These are phyloP conservation scores for Polypedilum vanderplanki DNA, from an alignment of 1,140 invertebrate genomes.

Conservation along the genomic window DNA sequence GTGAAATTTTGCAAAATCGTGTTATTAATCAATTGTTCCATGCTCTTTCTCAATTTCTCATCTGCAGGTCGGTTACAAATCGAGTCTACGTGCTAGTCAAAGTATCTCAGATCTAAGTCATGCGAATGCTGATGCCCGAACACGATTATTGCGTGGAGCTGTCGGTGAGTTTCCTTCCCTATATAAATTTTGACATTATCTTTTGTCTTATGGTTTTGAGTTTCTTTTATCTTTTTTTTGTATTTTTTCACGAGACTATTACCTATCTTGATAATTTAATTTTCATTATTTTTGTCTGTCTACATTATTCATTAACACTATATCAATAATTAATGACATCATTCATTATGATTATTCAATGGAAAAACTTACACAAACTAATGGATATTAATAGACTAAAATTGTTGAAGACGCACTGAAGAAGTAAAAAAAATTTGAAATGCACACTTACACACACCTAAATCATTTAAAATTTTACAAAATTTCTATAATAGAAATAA, in stretches of 20 bases:
- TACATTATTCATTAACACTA: conserved; percentile 5
- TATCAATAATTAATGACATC: conserved; percentile 19
- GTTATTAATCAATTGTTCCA: too few species aligned
- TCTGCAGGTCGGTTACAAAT: conserved; percentile 63
- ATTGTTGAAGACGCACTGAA: background rate
- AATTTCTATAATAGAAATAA: too few species aligned
- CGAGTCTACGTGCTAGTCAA: conserved; percentile 72
- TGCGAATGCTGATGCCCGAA: conserved; percentile 34
- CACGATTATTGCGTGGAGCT: background rate
- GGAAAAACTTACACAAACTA: background rate
- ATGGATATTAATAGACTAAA: background rate
- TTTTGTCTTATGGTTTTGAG: background rate
- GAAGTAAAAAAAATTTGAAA: background rate
- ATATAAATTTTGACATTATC: background rate
- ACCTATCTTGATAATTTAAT: background rate
- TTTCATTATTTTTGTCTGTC: background rate
- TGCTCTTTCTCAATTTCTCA: too few species aligned
- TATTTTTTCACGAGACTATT: background rate
- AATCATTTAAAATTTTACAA: background rate
- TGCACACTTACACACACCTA: background rate
- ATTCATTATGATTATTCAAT: conserved; percentile 7
- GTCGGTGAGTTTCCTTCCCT: background rate
- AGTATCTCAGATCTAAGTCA: conserved; percentile 65
- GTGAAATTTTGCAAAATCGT: too few species aligned
- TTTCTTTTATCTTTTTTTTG: background rate